Percentiles rank a stretch among this genome's conserved stretches.
phyloP scores from a whole-genome alignment of 2,888 invertebrate genomes.

The Polietes domitor region DNA sequence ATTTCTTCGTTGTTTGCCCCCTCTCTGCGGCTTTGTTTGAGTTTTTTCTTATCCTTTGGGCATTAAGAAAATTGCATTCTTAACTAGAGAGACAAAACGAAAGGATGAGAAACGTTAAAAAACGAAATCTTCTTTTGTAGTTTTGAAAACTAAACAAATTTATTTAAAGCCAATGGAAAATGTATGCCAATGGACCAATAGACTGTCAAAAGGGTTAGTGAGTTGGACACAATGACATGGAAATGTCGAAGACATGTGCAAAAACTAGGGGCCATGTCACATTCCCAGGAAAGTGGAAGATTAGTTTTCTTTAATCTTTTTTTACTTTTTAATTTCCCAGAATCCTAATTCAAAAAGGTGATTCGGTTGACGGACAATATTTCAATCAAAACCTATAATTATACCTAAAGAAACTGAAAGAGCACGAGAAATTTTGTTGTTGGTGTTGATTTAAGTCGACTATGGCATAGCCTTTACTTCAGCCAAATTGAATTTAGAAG shows the following conservation, averaged over 20 bases:
- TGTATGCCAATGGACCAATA: slow-evolving; percentile 41
- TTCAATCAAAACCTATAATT: too few species aligned
- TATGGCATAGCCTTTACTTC: too few species aligned
- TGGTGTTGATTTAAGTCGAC: too few species aligned
- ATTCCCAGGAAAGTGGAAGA: neutral
- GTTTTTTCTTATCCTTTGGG: slow-evolving; percentile 62
- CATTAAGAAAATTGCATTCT: slow-evolving; percentile 66
- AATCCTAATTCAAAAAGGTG: too few species aligned
- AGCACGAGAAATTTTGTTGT: too few species aligned
- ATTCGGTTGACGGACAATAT: too few species aligned
- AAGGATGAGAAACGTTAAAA: slow-evolving; percentile 31
- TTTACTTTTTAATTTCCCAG: neutral
- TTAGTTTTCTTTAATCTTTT: neutral
- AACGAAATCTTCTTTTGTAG: slow-evolving; percentile 48
- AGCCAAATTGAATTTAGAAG: too few species aligned
- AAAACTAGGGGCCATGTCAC: neutral
- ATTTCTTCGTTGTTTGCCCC: slow-evolving; percentile 33
- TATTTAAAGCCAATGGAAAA: slow-evolving; percentile 46
- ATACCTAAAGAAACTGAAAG: too few species aligned
- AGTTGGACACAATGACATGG: slow-evolving; percentile 32
- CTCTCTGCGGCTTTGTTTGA: neutral
- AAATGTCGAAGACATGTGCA: neutral
- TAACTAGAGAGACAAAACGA: slow-evolving; percentile 36
- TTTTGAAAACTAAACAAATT: slow-evolving; percentile 57
- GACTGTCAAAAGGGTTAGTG: slow-evolving; percentile 43